Conservation (phyloP, 2,888 invertebrate species). For the Chrysomela aeneicollis region DNA sequence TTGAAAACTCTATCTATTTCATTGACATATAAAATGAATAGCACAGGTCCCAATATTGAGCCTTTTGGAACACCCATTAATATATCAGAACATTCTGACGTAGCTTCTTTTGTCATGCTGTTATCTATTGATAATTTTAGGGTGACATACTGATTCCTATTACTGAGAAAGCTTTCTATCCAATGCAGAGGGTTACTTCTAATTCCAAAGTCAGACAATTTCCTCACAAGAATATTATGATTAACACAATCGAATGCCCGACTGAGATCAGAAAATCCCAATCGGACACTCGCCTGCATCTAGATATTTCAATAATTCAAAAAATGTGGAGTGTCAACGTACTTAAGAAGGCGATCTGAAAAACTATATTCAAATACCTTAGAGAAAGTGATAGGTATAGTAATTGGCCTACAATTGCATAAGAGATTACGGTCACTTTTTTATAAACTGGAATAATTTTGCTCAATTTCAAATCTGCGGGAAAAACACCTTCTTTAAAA, state of each 20-base stretch:
- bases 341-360: not conserved
- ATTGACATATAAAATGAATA: not conserved
- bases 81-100: not conserved
- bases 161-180: not conserved
- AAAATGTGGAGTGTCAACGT: not conserved
- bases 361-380: too few species aligned
- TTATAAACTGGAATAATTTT: not conserved
- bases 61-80: not conserved
- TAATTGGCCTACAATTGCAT: conserved; percentile 4
- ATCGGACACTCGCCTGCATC: not conserved
- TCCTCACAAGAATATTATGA: not conserved
- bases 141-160: not conserved
- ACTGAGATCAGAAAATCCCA: not conserved
- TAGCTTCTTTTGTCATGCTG: not conserved
- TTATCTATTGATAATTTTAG: not conserved
- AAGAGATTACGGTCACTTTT: conserved; percentile 11
- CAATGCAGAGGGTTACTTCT: not conserved
- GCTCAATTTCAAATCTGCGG: not conserved
- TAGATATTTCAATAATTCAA: not conserved
- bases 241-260: not conserved
- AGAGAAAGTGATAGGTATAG: not conserved
- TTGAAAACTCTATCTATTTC: not conserved
- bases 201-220: not conserved
- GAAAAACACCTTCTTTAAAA: conserved; percentile 8
- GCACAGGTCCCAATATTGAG: not conserved